phyloP scores from a whole-genome alignment of 2,797 vertebrate species.

The Crocidura indochinensis region DNA sequence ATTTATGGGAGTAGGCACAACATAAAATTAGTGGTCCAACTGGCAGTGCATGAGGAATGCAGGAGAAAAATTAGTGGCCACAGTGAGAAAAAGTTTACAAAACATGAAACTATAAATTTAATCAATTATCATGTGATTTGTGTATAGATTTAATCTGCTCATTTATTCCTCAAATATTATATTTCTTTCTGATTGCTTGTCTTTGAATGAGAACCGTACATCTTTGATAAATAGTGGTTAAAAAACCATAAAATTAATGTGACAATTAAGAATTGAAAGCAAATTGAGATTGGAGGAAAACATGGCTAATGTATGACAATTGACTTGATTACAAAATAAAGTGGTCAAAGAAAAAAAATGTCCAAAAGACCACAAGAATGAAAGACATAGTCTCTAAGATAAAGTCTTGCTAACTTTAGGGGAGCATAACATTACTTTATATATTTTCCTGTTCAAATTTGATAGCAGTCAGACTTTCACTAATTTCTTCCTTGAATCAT shows the following conservation, averaged over 20 bases:
- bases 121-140: not conserved
- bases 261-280: not conserved
- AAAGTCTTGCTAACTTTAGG: fast-evolving
- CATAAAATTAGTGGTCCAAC: too few relatives aligned
- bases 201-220: constrained; percentile 12
- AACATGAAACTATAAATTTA: too few relatives aligned
- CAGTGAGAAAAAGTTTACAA: too few relatives aligned
- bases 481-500: not conserved
- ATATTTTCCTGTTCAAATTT: not conserved
- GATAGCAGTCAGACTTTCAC: not conserved
- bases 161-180: not conserved
- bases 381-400: fast-evolving
- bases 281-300: constrained; percentile 21
- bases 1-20: too few relatives aligned
- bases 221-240: not conserved
- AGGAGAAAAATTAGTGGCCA: too few relatives aligned
- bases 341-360: not conserved
- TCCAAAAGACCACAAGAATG: not conserved
- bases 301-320: not conserved
- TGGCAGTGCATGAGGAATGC: too few relatives aligned
- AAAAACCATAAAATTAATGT: not conserved
- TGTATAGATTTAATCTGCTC: not conserved
- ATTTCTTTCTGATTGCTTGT: not conserved
- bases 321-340: not conserved
- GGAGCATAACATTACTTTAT: too few relatives aligned